Base-by-base conservation (phyloP, 2,797 vertebrate species). In the Trachops cirrhosus region DNA sequence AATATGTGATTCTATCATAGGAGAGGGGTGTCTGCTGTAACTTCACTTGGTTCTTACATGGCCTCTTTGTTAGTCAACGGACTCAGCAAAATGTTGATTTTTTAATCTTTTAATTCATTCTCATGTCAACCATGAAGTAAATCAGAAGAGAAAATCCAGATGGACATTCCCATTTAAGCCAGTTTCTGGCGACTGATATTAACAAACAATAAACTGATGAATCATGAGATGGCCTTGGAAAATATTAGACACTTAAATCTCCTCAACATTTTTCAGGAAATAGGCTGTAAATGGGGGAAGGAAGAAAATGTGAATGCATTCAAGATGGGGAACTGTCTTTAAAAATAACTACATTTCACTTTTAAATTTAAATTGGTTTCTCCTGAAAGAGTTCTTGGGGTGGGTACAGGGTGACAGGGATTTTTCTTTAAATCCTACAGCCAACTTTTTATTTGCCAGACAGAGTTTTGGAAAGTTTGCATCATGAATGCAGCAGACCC, bases 321-420 rank as follows among this genome's bases (percentile, higher is more conserved):
- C 96, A 97, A 96, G 96, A 97, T 96, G 94, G 92, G 91, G 88
- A 97, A 89, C 89, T 82, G 64, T 95, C 93, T 96, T 89, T 84
- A 97, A 96, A 97, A 97, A 97, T 95, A 96, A 86, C 94, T 91
- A 74, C n/a, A 96, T 96, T 95, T 97, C 94, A 93, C 78, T 97
- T 96, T 97, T 94, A 96, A 96, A 89, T 90, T 92, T 0, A 68
- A 86, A 71, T 64, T 78, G 41, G 9, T 29, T 59, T 50, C 75
- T 85, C 41, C 48, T 46, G 12, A 59, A 94, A 96, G 79, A 85
- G 37, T 54, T 85, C 52, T 92, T 75, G 48, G 86, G 78, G 73
- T 62, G 64, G 12, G 75, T 24, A 91, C 70, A 96, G 86, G 77
- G 68, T 68, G 54, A 80, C 84, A 64, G 57, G 32, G 59, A 26